Base-by-base conservation (phyloP, 2,797 vertebrate species). In the Synanceia verrucosa region DNA sequence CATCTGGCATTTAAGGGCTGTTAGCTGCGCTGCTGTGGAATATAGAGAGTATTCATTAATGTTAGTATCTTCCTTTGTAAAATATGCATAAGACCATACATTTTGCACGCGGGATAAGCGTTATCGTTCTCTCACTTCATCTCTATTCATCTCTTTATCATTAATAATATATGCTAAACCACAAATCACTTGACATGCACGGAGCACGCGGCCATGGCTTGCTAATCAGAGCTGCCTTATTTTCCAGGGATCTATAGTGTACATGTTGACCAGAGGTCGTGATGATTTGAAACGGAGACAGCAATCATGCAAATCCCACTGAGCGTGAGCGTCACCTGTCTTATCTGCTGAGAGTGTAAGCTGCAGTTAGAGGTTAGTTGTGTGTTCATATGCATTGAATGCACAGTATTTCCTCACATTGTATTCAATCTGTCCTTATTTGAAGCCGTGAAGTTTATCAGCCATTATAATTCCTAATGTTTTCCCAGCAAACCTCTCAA, bases 61-160 rank as follows among this genome's bases (percentile, higher is more conserved):
- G 67, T 70, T 63, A 18, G 31, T 68, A 21, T 84, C 71, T 74
- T 65, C 79, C 79, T 84, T 73, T 67, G 73, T 90, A 72, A 88
- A 89, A 86, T 78, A 88, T 89, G 82, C 73, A 81, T 76, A 77
- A 74, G 79, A 77, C 59, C 57, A 61, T 78, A 71, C 34, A 69
- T 70, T 73, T 70, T 63, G 50, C 81, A 63, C 56, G 57, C 16
- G 24, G 71, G 66, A 33, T 77, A 71, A 59, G 70, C 70, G 44
- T 52, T 46, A 59, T 75, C 65, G 9, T 75, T 44, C 67, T 12
- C 67, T 47, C 51, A 23, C 65, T 75, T 70, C 81, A 67, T 77
- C 71, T 44, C 75, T 58, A 70, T 83, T 85, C 81, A 81, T 81
- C 73, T 66, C 81, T 84, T 72, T 73, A 73, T 80, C 68, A 73